A percentile compares a stretch with the other conserved stretches of the same genome.
These are phyloP conservation scores for Dendrophyllia cribrosa DNA, from an alignment of 64 coral and sea anemone species.

Conservation along the genomic window DNA sequence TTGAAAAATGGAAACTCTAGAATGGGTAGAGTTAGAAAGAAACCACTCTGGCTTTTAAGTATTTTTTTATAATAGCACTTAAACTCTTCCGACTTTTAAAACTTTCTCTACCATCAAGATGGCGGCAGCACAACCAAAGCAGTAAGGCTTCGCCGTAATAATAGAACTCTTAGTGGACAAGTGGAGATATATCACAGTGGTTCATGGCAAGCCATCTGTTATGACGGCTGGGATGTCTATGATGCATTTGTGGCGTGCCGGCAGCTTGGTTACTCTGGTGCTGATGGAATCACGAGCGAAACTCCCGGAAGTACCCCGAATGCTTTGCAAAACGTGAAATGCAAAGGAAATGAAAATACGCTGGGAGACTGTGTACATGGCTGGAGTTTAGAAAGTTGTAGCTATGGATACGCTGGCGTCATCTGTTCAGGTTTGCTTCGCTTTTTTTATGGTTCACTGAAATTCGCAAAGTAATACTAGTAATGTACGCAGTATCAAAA, in stretches of 20 bases:
- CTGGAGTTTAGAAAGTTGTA: constrained; percentile 54
- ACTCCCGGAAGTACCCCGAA: not conserved
- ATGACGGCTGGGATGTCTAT: constrained; percentile 80
- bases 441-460: not conserved
- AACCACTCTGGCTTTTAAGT: too few relatives aligned
- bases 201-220: constrained; percentile 74
- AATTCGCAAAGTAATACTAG: too few relatives aligned
- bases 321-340: constrained; percentile 46
- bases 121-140: constrained; percentile 5
- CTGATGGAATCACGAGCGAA: constrained; percentile 67
- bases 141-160: constrained; percentile 9
- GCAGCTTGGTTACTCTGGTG: constrained; percentile 74
- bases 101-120: not conserved
- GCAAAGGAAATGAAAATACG: constrained; percentile 68
- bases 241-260: constrained; percentile 85
- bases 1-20: too few relatives aligned
- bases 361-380: constrained; percentile 53
- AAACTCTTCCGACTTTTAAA: not conserved
- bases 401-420: constrained; percentile 73
- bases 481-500: too few relatives aligned
- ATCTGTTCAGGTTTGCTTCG: constrained; percentile 70
- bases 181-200: constrained; percentile 70
- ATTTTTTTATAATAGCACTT: too few relatives aligned
- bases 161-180: constrained; percentile 35
- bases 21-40: too few relatives aligned